Percentiles rank a stretch among this genome's conserved stretches.
phyloP scores from a whole-genome alignment of 1,140 invertebrate genomes.

The Wasmannia auropunctata region DNA sequence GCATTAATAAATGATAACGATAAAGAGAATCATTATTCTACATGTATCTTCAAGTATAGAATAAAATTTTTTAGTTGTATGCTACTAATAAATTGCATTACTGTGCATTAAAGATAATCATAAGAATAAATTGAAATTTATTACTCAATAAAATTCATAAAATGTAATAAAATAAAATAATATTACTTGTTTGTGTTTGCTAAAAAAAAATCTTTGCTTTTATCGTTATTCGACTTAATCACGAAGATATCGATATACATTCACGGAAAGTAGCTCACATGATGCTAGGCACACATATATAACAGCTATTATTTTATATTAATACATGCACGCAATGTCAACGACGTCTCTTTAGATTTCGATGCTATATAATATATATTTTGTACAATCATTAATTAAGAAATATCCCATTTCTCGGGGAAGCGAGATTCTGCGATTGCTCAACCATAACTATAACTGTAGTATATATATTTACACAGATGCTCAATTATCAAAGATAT shows the following conservation, averaged over 20 bases:
- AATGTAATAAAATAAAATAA: not conserved
- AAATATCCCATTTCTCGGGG: not conserved
- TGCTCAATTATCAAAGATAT: not conserved
- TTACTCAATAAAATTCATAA: not conserved
- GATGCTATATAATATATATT: slow-evolving; percentile 20
- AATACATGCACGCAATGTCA: slow-evolving; percentile 36
- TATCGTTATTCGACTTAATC: slow-evolving; percentile 34
- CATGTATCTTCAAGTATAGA: not conserved
- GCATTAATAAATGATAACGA: not conserved
- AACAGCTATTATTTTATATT: slow-evolving; percentile 39
- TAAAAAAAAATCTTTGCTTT: not conserved
- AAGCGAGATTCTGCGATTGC: not conserved
- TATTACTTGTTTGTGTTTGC: not conserved
- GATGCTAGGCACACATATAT: slow-evolving; percentile 42
- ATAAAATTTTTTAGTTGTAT: not conserved
- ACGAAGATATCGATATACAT: slow-evolving; percentile 19
- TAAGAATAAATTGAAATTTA: slow-evolving; percentile 6
- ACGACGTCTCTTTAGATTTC: not conserved
- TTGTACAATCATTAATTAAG: slow-evolving; percentile 48
- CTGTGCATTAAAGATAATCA: not conserved
- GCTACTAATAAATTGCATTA: not conserved
- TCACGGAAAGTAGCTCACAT: slow-evolving; percentile 32
- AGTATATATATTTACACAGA: slow-evolving; percentile 19
- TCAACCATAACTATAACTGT: not conserved
- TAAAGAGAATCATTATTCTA: not conserved